Conservation (phyloP, 1,140 invertebrate genomes). For the Aricia agestis region DNA sequence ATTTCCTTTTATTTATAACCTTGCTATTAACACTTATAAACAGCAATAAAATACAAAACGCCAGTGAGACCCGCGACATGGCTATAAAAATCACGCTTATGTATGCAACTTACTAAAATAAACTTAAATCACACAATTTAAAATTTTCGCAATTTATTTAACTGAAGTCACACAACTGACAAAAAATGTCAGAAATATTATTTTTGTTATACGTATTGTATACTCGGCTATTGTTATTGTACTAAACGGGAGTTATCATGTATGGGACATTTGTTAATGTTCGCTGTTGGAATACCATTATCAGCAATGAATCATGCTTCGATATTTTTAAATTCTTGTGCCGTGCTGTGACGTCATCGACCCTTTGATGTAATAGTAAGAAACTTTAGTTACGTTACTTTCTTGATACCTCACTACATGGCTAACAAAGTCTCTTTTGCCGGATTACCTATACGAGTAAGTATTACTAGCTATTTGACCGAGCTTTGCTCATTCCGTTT, state of each 20-base stretch:
- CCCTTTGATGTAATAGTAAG: neutral
- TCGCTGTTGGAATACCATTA: conserved; percentile 63
- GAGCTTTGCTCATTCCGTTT: too few relatives aligned
- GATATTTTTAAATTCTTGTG: conserved; percentile 28
- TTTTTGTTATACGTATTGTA: conserved; percentile 42
- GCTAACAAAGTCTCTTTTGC: too few relatives aligned
- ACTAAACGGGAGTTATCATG: conserved; percentile 71
- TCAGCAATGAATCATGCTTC: conserved; percentile 57
- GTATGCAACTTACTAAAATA: neutral
- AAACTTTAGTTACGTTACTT: too few relatives aligned
- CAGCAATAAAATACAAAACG: conserved; percentile 34
- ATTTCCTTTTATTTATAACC: conserved; percentile 62
- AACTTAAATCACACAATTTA: neutral
- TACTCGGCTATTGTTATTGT: conserved; percentile 40
- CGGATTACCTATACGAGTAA: too few relatives aligned
- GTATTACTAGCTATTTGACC: too few relatives aligned
- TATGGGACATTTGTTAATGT: conserved; percentile 67
- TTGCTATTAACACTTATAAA: conserved; percentile 38
- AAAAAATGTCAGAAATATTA: too few relatives aligned
- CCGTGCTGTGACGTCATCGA: neutral
- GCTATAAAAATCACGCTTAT: conserved; percentile 15
- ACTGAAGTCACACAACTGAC: too few relatives aligned
- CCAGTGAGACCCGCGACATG: conserved; percentile 29
- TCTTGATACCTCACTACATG: too few relatives aligned
- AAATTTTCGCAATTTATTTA: too few relatives aligned